phyloP scores from a whole-genome alignment of 2,888 invertebrate genomes.

The Drosophila histrio region DNA sequence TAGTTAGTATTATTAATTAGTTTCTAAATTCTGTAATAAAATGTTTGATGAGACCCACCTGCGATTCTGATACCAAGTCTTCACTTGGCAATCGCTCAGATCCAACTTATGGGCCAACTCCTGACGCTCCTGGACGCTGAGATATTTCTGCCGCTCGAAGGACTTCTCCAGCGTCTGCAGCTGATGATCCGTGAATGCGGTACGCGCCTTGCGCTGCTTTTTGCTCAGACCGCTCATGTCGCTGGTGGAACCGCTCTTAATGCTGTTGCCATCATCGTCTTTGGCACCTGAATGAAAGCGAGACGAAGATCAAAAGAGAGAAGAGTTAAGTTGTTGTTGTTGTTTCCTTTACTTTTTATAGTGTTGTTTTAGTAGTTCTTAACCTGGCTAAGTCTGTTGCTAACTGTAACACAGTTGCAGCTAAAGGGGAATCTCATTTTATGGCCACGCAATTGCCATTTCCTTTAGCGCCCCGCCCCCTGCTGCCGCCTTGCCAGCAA shows the following conservation, averaged over 20 bases:
- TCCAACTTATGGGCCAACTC: constrained; percentile 98
- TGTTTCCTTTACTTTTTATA: neutral
- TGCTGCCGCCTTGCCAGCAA: neutral
- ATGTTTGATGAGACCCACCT: constrained; percentile 87
- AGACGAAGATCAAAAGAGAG: neutral
- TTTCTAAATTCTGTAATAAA: no score
- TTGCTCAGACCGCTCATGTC: constrained; percentile 88
- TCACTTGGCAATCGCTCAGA: constrained; percentile 99
- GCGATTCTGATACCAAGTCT: constrained; percentile 99
- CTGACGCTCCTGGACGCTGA: constrained; percentile 98
- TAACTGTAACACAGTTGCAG: neutral
- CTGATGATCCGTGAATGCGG: constrained; percentile 99
- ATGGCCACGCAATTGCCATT: constrained; percentile 64
- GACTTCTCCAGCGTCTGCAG: constrained; percentile 97
- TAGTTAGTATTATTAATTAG: no score
- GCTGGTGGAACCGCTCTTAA: constrained; percentile 84
- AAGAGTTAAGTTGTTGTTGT: neutral
- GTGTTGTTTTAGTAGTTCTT: neutral
- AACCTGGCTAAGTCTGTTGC: neutral
- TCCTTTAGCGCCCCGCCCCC: constrained; percentile 55
- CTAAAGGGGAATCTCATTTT: constrained; percentile 24
- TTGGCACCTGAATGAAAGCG: constrained; percentile 88
- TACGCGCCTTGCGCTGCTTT: constrained; percentile 98
- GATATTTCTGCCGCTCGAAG: constrained; percentile 98
- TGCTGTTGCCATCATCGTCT: constrained; percentile 89